phyloP scores from a whole-genome alignment of 2,797 vertebrate genomes.

The Hoplostethus atlanticus region DNA sequence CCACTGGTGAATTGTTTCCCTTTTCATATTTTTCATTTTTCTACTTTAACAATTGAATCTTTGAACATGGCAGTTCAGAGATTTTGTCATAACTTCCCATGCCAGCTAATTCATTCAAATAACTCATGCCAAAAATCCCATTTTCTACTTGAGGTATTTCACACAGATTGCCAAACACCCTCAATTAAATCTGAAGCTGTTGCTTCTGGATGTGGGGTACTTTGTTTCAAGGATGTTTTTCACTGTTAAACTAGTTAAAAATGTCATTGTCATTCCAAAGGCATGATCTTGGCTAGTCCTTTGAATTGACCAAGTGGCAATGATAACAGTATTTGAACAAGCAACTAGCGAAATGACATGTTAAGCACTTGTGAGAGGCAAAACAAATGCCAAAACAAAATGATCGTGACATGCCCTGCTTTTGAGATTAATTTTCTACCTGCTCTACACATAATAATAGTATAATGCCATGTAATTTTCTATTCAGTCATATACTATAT shows the following conservation, averaged over 20 bases:
- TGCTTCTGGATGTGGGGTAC: conserved; percentile 56
- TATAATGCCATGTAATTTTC: conserved; percentile 18
- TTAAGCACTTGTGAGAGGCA: conserved; percentile 14
- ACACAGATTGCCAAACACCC: conserved; percentile 65
- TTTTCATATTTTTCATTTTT: conserved; percentile 22
- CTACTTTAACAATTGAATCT: conserved; percentile 51
- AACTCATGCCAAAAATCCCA: conserved; percentile 58
- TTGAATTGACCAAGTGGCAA: conserved; percentile 20
- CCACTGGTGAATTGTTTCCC: conserved; percentile 16
- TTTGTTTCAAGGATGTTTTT: conserved; percentile 65
- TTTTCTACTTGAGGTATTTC: conserved; percentile 75
- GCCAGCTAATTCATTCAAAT: conserved; percentile 52
- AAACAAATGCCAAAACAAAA: conserved; percentile 25
- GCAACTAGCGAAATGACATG: conserved; percentile 14
- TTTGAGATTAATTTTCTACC: conserved; percentile 5
- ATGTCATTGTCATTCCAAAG: conserved; percentile 50
- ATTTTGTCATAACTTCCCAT: conserved; percentile 65
- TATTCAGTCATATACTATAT: conserved; percentile 8
- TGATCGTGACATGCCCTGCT: conserved; percentile 15
- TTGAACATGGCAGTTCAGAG: conserved; percentile 55
- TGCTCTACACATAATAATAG: conserved; percentile 12
- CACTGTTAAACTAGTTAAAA: conserved; percentile 59
- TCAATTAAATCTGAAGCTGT: conserved; percentile 76
- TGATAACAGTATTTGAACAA: neutral
- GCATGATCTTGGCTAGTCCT: conserved; percentile 27